Conservation (phyloP, 1,140 invertebrate species). For the Drosophila ironensis region DNA sequence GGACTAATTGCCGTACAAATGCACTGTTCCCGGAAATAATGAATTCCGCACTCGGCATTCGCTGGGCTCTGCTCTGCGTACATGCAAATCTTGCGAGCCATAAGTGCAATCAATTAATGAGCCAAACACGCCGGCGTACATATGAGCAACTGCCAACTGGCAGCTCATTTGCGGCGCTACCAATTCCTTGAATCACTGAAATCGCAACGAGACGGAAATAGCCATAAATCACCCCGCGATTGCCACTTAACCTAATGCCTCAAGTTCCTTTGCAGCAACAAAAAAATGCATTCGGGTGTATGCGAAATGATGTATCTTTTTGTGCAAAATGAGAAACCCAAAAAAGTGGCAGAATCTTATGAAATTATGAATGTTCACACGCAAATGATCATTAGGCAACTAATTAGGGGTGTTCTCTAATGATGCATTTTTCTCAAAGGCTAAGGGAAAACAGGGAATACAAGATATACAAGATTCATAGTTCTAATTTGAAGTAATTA, state of each 20-base stretch:
- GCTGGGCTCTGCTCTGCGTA: background rate
- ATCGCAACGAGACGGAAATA: conserved; percentile 80
- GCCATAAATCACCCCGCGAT: conserved; percentile 71
- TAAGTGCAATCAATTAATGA: conserved; percentile 77
- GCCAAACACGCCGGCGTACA: conserved; percentile 10
- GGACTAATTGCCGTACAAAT: conserved; percentile 81
- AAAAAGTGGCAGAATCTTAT: background rate
- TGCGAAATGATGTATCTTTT: conserved; percentile 1
- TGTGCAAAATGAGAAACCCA: conserved; percentile 1
- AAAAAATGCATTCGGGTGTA: too few species aligned
- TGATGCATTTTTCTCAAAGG: background rate
- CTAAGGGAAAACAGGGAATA: background rate
- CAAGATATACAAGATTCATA: too few species aligned
- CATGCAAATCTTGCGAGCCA: conserved; percentile 60
- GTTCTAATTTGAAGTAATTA: too few species aligned
- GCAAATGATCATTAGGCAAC: background rate
- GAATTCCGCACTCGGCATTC: conserved; percentile 55
- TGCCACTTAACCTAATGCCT: conserved; percentile 73
- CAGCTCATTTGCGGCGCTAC: conserved; percentile 80
- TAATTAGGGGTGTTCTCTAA: background rate
- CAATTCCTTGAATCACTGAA: conserved; percentile 80
- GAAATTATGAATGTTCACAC: background rate
- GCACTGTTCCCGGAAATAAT: conserved; percentile 81
- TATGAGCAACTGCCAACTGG: conserved; percentile 58
- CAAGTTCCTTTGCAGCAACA: conserved; percentile 5